Conservation (phyloP, 1,140 invertebrate species). For the Nixonia krombeini region DNA sequence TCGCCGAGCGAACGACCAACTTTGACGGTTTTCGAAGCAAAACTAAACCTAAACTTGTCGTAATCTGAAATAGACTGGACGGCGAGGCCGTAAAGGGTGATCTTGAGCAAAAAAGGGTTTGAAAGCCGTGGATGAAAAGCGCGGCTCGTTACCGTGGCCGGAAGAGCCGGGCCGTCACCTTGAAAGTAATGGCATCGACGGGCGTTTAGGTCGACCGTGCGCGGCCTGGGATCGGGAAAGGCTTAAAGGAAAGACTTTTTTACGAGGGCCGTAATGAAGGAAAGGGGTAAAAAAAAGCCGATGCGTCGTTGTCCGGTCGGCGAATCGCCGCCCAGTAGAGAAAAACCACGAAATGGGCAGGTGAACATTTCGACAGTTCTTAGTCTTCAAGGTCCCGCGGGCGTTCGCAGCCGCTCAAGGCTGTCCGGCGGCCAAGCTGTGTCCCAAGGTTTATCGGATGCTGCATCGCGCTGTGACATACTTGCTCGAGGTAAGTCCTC, state of each 20-base stretch:
- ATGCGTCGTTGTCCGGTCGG: constrained; percentile 45
- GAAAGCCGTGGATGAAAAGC: not conserved
- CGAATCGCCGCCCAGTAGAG: too few species aligned
- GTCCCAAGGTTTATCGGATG: constrained; percentile 25
- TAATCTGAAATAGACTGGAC: too few species aligned
- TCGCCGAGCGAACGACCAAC: too few species aligned
- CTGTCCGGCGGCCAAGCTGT: constrained; percentile 42
- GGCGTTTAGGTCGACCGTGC: too few species aligned
- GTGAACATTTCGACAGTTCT: constrained; percentile 56
- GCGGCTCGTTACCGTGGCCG: not conserved
- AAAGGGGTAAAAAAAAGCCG: constrained; percentile 54
- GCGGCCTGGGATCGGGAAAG: too few species aligned
- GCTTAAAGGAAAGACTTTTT: constrained; percentile 21
- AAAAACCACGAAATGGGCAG: constrained; percentile 58
- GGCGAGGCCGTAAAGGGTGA: too few species aligned
- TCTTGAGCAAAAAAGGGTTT: not conserved
- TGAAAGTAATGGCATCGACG: too few species aligned
- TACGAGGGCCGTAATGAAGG: too few species aligned
- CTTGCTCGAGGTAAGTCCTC: constrained; percentile 38
- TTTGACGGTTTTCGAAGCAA: too few species aligned
- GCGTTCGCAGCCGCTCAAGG: constrained; percentile 39
- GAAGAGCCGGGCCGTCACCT: constrained; percentile 12
- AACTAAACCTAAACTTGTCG: too few species aligned
- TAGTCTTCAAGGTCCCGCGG: constrained; percentile 58
- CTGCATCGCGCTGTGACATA: constrained; percentile 13